Base-by-base conservation (phyloP, 2,113 vertebrate species). In the Uria lomvia region DNA sequence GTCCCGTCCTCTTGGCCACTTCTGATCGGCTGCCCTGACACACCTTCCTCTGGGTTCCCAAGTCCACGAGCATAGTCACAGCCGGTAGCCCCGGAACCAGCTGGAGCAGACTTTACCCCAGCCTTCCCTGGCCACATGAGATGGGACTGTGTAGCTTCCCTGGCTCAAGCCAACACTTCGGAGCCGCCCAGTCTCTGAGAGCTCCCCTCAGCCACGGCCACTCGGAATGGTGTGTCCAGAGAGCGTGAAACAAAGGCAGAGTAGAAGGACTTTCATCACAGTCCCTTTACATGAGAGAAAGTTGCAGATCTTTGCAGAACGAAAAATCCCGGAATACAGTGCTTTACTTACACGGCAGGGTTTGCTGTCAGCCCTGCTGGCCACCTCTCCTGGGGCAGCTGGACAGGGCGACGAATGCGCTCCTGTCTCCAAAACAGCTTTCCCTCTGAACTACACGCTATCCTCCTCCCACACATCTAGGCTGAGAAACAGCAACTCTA, bases 331-430 rank as follows among this genome's bases (percentile, higher is more conserved):
- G 60, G 63, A 85, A 60, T 12, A 40, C 34, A 4, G 0, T 20
- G 47, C 47, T 24, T 42, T 8, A 18, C 21, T 42, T 34, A 43
- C 15, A 11, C 40, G 6, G 55, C 55, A 17, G 67, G 45, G 11
- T 24, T 40, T 53, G 53, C 52, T 10, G 8, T 8, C 34, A n/a
- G 40, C 78, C 45, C 75, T 34, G 21, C 53, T 21, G 40, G 68
- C 52, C 19, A 11, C 38, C 59, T 45, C 43, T 42, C 38, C 38
- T 3, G 24, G 24, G 40, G 68, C 74, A 52, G 45, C 45, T 8
- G 53, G 40, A 38, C 2, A 1, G 53, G 38, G 11, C 4, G 1
- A 49, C 3, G 8, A 34, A 45, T 3, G 3, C 15, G 4, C 27
- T 49, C 15, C n/a, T 18, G 23, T 29, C 77, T 50, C 42, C 17